Evolutionary conservation across 2,888 invertebrate species (phyloP), one percentile per base, ranked within the genome.

Genomic region (Idaea dimidiata): DNA sequence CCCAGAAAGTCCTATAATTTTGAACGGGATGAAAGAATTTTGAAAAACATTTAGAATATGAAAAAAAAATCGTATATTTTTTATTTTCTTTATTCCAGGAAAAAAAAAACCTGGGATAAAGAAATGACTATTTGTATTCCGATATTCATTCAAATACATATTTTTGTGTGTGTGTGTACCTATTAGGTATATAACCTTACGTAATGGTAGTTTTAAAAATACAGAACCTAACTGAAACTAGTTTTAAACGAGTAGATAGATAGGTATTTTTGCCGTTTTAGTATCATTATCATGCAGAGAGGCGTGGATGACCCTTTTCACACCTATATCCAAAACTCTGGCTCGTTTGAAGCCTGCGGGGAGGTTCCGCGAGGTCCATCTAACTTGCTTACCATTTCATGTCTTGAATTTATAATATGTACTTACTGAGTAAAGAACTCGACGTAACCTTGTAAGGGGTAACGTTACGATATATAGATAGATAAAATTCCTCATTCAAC

Each of bases 371-470:
- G 56, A 59, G 63, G 64, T 63, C 66, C 65, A 62, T 66, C 66
- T 67, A 69, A 71, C 70, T 71, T 71, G 67, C 66, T 71, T 68
- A 66, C 67, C 63, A 68, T 63, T 70, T 69, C 70, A 71, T 63
- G 70, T 64, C 64, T 61, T 64, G 70, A 71, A 71, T 71, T 68
- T 71, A 67, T 71, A 71, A 71, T 60, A 62, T 59, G 18, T 57
- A 53, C 17, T 43, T 8, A 43, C 43, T 43, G 43, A 43, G 24
- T 24, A 5, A 24, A 24, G 24, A 24, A 24, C 24, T 24, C 24
- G 24, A 24, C 24, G 24, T 24, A 24, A 24, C 24, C 24, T 24
- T 5, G 24, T 24, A 43, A 43, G 43, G 14, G 7, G 43, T 43
- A 14, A 14, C n/a, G n/a, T n/a, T n/a, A n/a, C n/a, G n/a, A n/a